Percentiles rank a stretch among this genome's conserved stretches.
These are phyloP conservation scores for Myotis yumanensis DNA, from an alignment of 2,113 vertebrate species.

Conservation along the genomic window DNA sequence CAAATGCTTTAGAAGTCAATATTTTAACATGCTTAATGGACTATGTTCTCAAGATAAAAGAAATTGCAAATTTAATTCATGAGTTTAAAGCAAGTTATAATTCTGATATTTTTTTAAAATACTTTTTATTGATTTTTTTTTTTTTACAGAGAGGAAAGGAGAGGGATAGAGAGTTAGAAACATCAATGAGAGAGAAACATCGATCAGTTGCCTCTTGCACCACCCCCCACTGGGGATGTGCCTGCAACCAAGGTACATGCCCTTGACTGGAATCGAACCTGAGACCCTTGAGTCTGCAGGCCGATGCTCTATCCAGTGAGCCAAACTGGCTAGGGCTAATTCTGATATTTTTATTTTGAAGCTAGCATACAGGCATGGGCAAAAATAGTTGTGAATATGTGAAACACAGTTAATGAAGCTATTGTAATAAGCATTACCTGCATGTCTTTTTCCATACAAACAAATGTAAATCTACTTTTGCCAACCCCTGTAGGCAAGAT, in stretches of 20 bases:
- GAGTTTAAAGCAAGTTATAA: slow-evolving; percentile 30
- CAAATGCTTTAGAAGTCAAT: slow-evolving; percentile 8
- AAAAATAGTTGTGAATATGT: background rate
- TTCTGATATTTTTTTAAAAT: background rate
- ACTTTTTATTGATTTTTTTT: no score
- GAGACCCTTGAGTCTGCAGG: no score
- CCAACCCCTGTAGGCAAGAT: background rate
- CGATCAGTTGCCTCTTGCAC: no score
- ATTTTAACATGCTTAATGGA: background rate
- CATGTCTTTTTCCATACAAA: background rate
- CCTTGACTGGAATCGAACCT: no score
- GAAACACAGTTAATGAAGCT: no score
- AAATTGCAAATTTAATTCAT: slow-evolving; percentile 6
- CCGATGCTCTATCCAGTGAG: no score
- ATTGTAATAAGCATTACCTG: background rate
- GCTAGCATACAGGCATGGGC: background rate
- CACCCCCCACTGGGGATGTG: no score
- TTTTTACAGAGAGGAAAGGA: no score
- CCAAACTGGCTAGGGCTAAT: background rate
- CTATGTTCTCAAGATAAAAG: background rate
- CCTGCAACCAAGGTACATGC: no score
- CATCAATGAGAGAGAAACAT: no score
- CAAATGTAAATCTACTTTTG: background rate
- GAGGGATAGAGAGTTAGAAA: no score
- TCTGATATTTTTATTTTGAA: slow-evolving; percentile 24